Conservation (phyloP, 2,113 vertebrate species). For the Paratilapia polleni region DNA sequence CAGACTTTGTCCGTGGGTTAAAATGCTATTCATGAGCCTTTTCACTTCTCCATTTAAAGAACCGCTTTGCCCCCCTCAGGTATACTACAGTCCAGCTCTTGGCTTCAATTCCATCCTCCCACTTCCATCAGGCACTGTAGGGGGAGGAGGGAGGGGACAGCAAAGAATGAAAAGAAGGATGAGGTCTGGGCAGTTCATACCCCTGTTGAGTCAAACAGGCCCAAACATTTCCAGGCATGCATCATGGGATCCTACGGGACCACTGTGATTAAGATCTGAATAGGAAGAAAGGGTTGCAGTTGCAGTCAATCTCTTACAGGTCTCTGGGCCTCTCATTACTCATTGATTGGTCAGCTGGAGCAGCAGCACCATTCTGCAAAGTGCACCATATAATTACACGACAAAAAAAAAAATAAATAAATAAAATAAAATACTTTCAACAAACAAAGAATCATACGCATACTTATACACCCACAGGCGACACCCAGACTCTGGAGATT, state of each 20-base stretch:
- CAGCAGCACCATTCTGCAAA: conserved; percentile 49
- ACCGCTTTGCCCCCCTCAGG: conserved; percentile 55
- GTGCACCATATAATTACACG: conserved; percentile 68
- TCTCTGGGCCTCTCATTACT: conserved; percentile 65
- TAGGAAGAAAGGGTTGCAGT: conserved; percentile 47
- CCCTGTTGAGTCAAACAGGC: conserved; percentile 46
- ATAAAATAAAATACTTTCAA: conserved; percentile 42
- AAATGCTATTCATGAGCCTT: conserved; percentile 62
- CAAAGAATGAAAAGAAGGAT: conserved; percentile 31
- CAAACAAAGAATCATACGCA: conserved; percentile 59
- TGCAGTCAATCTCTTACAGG: conserved; percentile 64
- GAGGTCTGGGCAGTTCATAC: conserved; percentile 37
- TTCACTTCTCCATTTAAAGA: conserved; percentile 62
- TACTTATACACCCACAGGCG: conserved; percentile 45
- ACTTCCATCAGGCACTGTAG: conserved; percentile 43
- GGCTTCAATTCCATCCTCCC: conserved; percentile 53
- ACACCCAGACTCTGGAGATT: conserved; percentile 55
- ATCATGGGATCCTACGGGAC: conserved; percentile 44
- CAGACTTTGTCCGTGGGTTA: conserved; percentile 46
- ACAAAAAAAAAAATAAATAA: background rate
- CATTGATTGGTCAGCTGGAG: conserved; percentile 74
- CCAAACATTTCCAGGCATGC: conserved; percentile 63
- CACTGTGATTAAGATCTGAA: conserved; percentile 71
- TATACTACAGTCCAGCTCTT: conserved; percentile 43
- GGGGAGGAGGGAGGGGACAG: conserved; percentile 5